These are phyloP conservation scores for Trichogramma evanescens DNA, from an alignment of 2,888 invertebrate species.

Conservation along the genomic window DNA sequence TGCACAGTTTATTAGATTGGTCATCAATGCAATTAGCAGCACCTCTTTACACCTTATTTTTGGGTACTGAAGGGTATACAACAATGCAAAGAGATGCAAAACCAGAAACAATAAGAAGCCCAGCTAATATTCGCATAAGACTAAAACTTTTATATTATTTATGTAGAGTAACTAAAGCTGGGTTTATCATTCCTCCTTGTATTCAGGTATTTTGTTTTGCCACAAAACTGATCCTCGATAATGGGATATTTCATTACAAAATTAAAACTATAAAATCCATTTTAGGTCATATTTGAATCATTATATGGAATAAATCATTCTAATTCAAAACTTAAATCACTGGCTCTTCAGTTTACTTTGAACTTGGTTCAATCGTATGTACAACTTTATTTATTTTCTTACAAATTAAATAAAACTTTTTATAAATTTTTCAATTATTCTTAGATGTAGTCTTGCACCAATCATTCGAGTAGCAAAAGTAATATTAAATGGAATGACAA, in stretches of 20 bases:
- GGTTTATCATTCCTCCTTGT: conserved; percentile 55
- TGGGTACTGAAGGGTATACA: conserved; percentile 57
- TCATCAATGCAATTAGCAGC: conserved; percentile 60
- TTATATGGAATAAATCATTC: conserved; percentile 71
- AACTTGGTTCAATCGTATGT: conserved; percentile 76
- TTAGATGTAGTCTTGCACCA: conserved; percentile 56
- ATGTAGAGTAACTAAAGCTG: conserved; percentile 64
- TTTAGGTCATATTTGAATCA: conserved; percentile 76
- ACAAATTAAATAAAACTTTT: conserved; percentile 3
- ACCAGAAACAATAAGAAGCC: conserved; percentile 64
- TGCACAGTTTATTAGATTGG: conserved; percentile 70
- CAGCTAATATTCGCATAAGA: conserved; percentile 76
- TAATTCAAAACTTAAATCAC: conserved; percentile 72
- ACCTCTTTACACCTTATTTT: conserved; percentile 72
- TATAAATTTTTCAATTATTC: neutral
- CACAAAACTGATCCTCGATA: neutral
- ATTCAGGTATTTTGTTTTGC: conserved; percentile 58
- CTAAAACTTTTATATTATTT: conserved; percentile 80
- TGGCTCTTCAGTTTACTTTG: conserved; percentile 74
- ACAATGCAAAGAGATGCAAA: conserved; percentile 50
- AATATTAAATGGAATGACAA: conserved; percentile 66
- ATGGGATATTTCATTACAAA: conserved; percentile 4
- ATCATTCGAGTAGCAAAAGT: conserved; percentile 63
- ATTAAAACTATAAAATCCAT: conserved; percentile 6
- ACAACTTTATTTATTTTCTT: neutral